Conservation (phyloP, 2,113 vertebrate species). For the Corvus hawaiiensis region DNA sequence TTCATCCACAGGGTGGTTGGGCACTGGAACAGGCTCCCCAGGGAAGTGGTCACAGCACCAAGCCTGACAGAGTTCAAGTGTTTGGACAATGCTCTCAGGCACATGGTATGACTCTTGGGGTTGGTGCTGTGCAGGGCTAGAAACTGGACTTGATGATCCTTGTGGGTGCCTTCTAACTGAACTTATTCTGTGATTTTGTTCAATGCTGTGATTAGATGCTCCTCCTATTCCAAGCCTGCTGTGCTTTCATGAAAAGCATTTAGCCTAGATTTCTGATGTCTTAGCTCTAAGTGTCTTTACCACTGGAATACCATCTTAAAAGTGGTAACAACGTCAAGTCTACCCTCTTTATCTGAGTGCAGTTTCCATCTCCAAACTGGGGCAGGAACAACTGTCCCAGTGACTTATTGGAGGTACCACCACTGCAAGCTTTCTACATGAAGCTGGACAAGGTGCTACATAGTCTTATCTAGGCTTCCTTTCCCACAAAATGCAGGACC, state of each 20-base stretch:
- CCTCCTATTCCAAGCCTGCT: not conserved
- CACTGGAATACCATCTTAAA: not conserved
- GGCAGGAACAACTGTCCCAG: not conserved
- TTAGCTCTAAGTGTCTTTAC: not conserved
- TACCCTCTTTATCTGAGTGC: not conserved
- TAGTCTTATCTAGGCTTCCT: not conserved
- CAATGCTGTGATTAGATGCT: rapidly evolving
- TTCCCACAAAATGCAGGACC: not conserved
- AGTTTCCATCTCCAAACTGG: not conserved
- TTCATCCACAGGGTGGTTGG: not conserved
- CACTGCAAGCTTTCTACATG: not conserved
- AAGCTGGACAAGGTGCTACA: not conserved
- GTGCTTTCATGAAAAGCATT: not conserved
- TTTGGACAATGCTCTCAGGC: not conserved
- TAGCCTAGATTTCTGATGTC: not conserved
- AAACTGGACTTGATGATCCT: not conserved
- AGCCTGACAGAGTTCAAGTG: not conserved
- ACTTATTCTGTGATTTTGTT: not conserved
- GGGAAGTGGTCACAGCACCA: not conserved
- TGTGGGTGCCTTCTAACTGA: not conserved
- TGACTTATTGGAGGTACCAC: not conserved
- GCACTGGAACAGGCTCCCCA: not conserved
- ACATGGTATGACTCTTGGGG: not conserved
- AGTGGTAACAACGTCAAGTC: not conserved
- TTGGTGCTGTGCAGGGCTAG: not conserved